These are phyloP conservation scores for Melieria crassipennis DNA, from an alignment of 2,888 invertebrate genomes.

Conservation along the genomic window DNA sequence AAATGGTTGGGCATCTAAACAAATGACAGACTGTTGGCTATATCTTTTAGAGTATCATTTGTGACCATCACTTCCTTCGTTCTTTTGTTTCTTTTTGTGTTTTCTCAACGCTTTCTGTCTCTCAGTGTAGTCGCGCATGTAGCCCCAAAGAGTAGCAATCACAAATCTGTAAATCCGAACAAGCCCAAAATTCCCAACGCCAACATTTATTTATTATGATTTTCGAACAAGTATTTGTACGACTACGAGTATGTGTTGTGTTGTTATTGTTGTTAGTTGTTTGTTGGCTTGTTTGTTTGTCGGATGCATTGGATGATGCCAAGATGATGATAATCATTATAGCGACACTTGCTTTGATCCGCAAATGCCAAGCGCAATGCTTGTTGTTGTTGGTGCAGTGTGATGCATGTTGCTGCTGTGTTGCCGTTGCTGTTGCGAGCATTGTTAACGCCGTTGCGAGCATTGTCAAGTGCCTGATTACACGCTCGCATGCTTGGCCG, in stretches of 20 bases:
- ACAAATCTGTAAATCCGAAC: background rate
- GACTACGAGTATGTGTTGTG: background rate
- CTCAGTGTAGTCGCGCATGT: too few relatives aligned
- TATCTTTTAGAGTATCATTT: too few relatives aligned
- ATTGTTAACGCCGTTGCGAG: conserved; percentile 34
- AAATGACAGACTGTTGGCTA: too few relatives aligned
- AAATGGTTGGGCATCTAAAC: too few relatives aligned
- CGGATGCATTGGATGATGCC: background rate
- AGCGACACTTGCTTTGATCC: conserved; percentile 44
- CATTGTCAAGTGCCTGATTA: conserved; percentile 33
- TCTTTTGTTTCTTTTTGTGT: too few relatives aligned
- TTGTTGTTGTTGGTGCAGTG: conserved; percentile 25
- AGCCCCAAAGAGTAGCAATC: too few relatives aligned
- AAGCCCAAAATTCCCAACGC: background rate
- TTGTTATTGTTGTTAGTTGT: background rate
- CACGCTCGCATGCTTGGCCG: conserved; percentile 17
- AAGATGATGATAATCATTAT: conserved; percentile 35
- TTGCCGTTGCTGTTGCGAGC: conserved; percentile 22
- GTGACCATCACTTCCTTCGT: too few relatives aligned
- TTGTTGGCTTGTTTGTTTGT: background rate
- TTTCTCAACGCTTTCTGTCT: too few relatives aligned
- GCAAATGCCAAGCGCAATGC: conserved; percentile 39
- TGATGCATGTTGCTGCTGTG: conserved; percentile 1
- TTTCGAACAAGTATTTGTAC: background rate
- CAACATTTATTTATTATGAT: too few relatives aligned